Evolutionary conservation across 2,888 invertebrate species (phyloP), one percentile per base, ranked within the genome.

Genomic region (Standfussiana lucernea): DNA sequence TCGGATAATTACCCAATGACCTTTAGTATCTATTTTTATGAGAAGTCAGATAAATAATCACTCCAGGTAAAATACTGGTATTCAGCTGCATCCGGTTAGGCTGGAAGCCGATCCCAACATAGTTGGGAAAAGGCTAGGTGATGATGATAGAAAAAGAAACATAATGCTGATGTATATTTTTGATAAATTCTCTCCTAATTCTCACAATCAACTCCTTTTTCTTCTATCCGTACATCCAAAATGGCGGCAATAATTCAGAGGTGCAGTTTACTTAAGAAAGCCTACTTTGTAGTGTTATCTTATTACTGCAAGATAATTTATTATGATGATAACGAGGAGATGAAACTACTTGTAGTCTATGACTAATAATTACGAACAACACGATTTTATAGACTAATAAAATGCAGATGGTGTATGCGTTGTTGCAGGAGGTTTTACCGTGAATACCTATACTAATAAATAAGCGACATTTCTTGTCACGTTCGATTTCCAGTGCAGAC

Each of bases 241-340:
- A 75, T 70, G 45, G 66, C 61, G 45, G 15, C 15, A 75, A 68
- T 77, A 42, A 69, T 59, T 53, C 37, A 56, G 61, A 66, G 66
- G 13, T 65, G 61, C 50, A 72, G 75, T 86, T 80, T 86, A 75
- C 80, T 40, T 80, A 86, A 24, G 61, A 66, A 78, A 78, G 50
- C 61, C 77, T 80, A 84, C 87, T 72, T 78, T 66, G 50, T 72
- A 73, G 47, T 67, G 76, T 77, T 86, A 87, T 86, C 87, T 78
- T 74, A 50, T 59, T 66, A 72, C 40, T 72, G 53, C 77, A 67
- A 80, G 78, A 85, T 84, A 82, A 85, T 83, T 80, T 71, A 80
- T 67, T 67, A 71, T 24, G 62, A 47, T 40, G 70, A 74, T 78
- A 80, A 72, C 65, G 64, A 61, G 45, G 53, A 71, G 72, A 80